These are phyloP conservation scores for Cavia aperea DNA, from an alignment of 2,113 vertebrate species.

Conservation along the genomic window DNA sequence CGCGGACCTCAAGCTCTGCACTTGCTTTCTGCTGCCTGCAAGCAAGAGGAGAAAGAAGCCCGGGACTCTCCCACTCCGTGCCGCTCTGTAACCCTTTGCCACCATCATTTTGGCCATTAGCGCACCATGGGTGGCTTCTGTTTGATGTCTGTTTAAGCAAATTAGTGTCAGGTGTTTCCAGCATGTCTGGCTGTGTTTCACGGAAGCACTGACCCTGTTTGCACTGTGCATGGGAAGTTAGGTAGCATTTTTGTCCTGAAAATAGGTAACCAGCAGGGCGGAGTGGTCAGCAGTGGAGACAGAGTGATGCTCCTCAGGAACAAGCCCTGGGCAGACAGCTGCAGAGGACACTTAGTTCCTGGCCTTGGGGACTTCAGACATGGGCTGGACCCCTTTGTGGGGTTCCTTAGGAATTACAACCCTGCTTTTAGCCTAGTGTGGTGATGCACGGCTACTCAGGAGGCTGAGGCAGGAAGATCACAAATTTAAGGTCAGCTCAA, in stretches of 20 bases:
- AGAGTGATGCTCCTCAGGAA: too few relatives aligned
- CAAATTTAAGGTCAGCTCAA: background rate
- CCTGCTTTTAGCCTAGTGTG: background rate
- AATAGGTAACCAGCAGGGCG: background rate
- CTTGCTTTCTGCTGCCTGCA: background rate
- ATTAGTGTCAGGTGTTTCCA: background rate
- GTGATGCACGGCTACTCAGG: background rate
- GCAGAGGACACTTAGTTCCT: background rate
- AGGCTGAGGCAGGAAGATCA: background rate
- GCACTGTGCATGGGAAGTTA: background rate
- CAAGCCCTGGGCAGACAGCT: background rate
- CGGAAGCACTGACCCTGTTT: background rate
- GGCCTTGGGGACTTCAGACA: background rate
- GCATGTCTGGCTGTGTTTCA: background rate
- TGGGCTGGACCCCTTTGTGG: background rate
- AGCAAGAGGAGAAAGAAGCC: background rate
- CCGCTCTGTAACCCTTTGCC: background rate
- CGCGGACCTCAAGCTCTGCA: too few relatives aligned
- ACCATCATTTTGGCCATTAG: too few relatives aligned
- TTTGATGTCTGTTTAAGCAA: background rate
- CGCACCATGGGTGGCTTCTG: background rate
- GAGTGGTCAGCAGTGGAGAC: background rate
- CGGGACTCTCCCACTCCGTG: accelerated
- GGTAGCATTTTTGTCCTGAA: background rate
- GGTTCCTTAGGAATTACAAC: background rate